Evolutionary conservation across 2,888 invertebrate species (phyloP).

Genomic region (Phrixothrix hirtus): DNA sequence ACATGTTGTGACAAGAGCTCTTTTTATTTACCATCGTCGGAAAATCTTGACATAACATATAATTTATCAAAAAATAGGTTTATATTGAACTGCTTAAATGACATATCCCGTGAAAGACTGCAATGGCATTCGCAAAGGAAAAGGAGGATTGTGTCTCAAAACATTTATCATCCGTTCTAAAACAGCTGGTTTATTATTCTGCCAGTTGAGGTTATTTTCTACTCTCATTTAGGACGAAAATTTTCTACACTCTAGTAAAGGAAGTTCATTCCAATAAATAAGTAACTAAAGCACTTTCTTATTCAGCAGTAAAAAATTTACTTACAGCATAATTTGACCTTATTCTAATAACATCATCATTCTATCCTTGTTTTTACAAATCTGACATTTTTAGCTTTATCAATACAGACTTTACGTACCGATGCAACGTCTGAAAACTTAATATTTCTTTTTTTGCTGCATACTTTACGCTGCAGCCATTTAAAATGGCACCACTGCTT

Average conservation of each 20-base stretch:
- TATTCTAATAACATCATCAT: no score
- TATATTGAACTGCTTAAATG: slow-evolving; percentile 36
- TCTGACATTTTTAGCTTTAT: no score
- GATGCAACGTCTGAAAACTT: no score
- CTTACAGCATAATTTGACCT: slow-evolving; percentile 3
- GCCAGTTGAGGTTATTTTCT: slow-evolving; percentile 30
- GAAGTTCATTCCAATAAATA: slow-evolving; percentile 30
- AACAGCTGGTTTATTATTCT: slow-evolving; percentile 25
- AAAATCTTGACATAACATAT: slow-evolving; percentile 20
- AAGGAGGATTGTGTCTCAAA: slow-evolving; percentile 20
- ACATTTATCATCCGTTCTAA: slow-evolving; percentile 27
- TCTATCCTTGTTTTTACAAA: no score
- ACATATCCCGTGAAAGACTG: slow-evolving; percentile 33
- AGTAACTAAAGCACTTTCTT: slow-evolving; percentile 26
- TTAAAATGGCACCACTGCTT: no score
- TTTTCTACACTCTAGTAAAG: slow-evolving; percentile 23
- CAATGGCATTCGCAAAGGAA: slow-evolving; percentile 34
- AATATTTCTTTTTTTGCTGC: no score
- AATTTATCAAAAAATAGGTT: slow-evolving; percentile 27
- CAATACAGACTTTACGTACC: no score
- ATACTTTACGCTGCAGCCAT: no score
- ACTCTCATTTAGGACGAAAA: slow-evolving; percentile 34
- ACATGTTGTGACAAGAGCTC: not conserved
- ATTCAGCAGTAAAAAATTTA: slow-evolving; percentile 29
- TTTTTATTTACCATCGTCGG: slow-evolving; percentile 10